Evolutionary conservation across 2,888 invertebrate species (phyloP).

Genomic region (Melitaea athalia): DNA sequence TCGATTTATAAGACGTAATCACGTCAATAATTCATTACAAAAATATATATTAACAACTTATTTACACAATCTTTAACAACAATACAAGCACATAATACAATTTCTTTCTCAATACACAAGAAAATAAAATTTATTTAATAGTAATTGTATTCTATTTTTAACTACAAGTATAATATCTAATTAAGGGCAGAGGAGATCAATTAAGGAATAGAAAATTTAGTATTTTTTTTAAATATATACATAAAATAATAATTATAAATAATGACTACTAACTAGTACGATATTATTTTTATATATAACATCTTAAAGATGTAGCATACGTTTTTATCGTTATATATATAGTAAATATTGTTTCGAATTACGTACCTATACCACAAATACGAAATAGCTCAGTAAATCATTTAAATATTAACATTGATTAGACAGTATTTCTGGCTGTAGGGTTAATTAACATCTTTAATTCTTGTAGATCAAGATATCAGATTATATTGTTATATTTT

Average conservation of each 20-base stretch:
- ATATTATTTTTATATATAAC: slow-evolving; percentile 30
- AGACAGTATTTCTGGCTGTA: neutral
- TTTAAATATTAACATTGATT: neutral
- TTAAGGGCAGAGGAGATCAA: slow-evolving; percentile 68
- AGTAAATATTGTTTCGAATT: slow-evolving; percentile 7
- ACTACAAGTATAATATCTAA: slow-evolving; percentile 25
- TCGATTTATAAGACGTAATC: too few relatives aligned
- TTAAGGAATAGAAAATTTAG: slow-evolving; percentile 67
- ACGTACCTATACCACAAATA: neutral
- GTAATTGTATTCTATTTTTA: slow-evolving; percentile 24
- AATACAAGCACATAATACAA: slow-evolving; percentile 33
- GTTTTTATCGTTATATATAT: neutral
- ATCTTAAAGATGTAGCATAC: neutral
- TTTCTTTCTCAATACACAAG: slow-evolving; percentile 38
- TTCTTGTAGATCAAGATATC: too few relatives aligned
- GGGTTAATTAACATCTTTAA: neutral
- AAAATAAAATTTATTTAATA: slow-evolving; percentile 34
- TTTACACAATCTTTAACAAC: slow-evolving; percentile 23
- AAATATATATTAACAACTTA: slow-evolving; percentile 13
- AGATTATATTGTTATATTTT: too few relatives aligned
- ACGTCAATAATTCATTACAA: neutral
- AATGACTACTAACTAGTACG: slow-evolving; percentile 60
- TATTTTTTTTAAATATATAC: slow-evolving; percentile 18
- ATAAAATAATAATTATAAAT: slow-evolving; percentile 45
- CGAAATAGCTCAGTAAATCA: slow-evolving; percentile 9